Evolutionary conservation across 2,888 invertebrate species (phyloP).

Genomic region (Neria commutata): DNA sequence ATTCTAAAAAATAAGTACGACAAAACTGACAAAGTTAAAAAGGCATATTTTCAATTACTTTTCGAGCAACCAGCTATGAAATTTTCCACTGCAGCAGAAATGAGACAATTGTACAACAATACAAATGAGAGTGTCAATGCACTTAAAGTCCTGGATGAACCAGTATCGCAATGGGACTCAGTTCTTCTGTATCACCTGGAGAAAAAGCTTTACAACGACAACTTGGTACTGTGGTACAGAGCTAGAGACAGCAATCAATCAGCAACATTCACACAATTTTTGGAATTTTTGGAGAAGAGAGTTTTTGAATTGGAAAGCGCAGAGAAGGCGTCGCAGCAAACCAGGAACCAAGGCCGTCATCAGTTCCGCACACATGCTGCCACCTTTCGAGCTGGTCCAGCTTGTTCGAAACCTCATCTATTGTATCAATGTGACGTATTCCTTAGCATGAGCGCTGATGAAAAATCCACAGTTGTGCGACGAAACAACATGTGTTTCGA

Average conservation of each 20-base stretch:
- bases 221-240: conserved; percentile 18
- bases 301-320: conserved; percentile 18
- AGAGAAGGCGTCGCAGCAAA: neutral
- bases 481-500: conserved; percentile 22
- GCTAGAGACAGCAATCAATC: conserved; percentile 9
- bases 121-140: conserved; percentile 23
- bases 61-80: conserved; percentile 18
- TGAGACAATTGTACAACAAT: conserved; percentile 16
- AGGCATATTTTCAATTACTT: conserved; percentile 20
- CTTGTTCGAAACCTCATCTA: conserved; percentile 13
- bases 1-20: conserved; percentile 27
- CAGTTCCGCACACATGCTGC: conserved; percentile 5
- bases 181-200: conserved; percentile 19
- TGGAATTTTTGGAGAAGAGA: conserved; percentile 22
- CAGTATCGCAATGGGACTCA: conserved; percentile 22
- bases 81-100: conserved; percentile 4
- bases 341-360: neutral
- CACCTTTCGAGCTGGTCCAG: conserved; percentile 3
- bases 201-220: conserved; percentile 27
- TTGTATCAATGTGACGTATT: conserved; percentile 19
- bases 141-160: conserved; percentile 18
- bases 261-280: conserved; percentile 17
- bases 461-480: neutral
- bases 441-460: conserved; percentile 1
- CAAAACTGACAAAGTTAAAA: conserved; percentile 20